Evolutionary conservation across 1,140 invertebrate species (phyloP).

Genomic region (Drosophila pruinosa): DNA sequence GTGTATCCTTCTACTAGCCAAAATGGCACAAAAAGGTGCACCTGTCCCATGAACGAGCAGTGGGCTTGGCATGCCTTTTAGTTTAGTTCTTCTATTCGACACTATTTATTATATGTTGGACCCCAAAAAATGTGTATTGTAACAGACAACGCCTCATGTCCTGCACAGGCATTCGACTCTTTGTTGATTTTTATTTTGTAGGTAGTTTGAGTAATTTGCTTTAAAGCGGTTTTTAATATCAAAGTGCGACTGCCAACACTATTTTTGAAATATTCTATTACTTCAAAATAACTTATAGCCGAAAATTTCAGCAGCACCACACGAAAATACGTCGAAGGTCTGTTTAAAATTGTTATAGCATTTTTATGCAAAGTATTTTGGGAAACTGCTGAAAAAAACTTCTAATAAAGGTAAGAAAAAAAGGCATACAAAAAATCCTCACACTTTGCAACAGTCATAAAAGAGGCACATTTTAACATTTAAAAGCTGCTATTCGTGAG

Average conservation of each 20-base stretch:
- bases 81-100: conserved; percentile 1
- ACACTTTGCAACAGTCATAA: conserved; percentile 52
- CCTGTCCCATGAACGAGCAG: conserved; percentile 33
- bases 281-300: conserved; percentile 14
- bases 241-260: conserved; percentile 41
- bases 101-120: conserved; percentile 11
- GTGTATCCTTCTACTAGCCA: not conserved
- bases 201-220: conserved; percentile 67
- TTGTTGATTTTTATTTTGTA: conserved; percentile 44
- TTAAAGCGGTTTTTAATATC: conserved; percentile 73
- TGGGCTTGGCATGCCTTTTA: not conserved
- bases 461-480: conserved; percentile 57
- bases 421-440: conserved; percentile 9
- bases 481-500: conserved; percentile 61
- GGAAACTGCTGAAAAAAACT: conserved; percentile 15
- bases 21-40: conserved; percentile 14
- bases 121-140: conserved; percentile 11
- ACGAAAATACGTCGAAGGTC: conserved; percentile 62
- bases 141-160: conserved; percentile 7
- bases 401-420: conserved; percentile 27
- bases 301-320: conserved; percentile 1
- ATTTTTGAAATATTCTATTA: conserved; percentile 60
- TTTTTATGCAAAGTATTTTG: conserved; percentile 73
- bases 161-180: conserved; percentile 1
- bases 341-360: conserved; percentile 77